Evolutionary conservation across 92 coral and sea anemone species (phyloP).

Genomic region (Scolanthus callimorphus): DNA sequence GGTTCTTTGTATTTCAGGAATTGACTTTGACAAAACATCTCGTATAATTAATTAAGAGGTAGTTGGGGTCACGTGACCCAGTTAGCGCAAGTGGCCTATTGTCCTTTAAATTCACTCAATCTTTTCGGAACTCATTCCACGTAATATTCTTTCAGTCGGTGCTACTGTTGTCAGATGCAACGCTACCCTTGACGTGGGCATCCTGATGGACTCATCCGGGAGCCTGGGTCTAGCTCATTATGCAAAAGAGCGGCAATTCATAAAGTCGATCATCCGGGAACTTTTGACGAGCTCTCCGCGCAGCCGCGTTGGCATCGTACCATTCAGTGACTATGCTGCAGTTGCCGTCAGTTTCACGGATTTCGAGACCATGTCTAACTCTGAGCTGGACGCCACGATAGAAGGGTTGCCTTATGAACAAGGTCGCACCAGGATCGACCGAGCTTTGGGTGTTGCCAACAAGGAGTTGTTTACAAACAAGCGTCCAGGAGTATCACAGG

Average conservation of each 20-base stretch:
- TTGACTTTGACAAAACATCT: too few species aligned
- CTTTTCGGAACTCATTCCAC: too few species aligned
- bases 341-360: slow-evolving; percentile 65
- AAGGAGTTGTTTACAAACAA: slow-evolving; percentile 56
- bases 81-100: too few species aligned
- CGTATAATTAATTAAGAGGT: too few species aligned
- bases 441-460: slow-evolving; percentile 65
- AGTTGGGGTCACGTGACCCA: too few species aligned
- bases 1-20: not conserved
- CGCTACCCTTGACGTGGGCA: slow-evolving; percentile 75
- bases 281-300: slow-evolving; percentile 62
- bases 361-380: slow-evolving; percentile 40
- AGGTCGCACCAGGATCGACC: slow-evolving; percentile 83
- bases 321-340: slow-evolving; percentile 82
- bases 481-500: slow-evolving; percentile 58
- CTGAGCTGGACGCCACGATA: slow-evolving; percentile 53
- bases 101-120: too few species aligned
- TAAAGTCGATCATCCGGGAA: slow-evolving; percentile 62
- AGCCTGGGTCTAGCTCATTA: slow-evolving; percentile 63
- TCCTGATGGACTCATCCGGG: slow-evolving; percentile 86
- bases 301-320: slow-evolving; percentile 81
- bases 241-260: slow-evolving; percentile 65
- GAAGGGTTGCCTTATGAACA: slow-evolving; percentile 69
- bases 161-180: slow-evolving; percentile 59
- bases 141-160: slow-evolving; percentile 37